Evolutionary conservation across 2,888 invertebrate genomes (phyloP).

Genomic region (Agonum fuliginosum): DNA sequence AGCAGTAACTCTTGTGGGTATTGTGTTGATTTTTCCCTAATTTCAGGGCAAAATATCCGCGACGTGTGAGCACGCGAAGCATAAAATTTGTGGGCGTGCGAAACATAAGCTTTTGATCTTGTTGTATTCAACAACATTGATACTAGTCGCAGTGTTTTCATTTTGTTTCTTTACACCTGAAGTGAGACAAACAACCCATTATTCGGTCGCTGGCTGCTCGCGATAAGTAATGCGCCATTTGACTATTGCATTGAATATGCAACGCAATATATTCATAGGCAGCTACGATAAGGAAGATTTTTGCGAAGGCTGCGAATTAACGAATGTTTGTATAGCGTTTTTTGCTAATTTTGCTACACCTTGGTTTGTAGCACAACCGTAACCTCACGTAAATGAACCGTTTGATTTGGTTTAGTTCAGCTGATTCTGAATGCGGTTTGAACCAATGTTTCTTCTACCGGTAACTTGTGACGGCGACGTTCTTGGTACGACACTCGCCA

Average conservation of each 20-base stretch:
- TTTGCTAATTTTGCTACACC: slow-evolving; percentile 11
- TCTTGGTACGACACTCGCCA: neutral
- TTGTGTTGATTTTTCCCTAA: neutral
- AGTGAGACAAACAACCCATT: slow-evolving; percentile 22
- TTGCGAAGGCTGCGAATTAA: neutral
- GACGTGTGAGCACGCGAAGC: slow-evolving; percentile 22
- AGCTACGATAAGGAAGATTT: neutral
- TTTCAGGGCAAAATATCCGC: slow-evolving; percentile 9
- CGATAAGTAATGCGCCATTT: slow-evolving; percentile 4
- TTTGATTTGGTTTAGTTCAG: slow-evolving; percentile 25
- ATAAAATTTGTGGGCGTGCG: slow-evolving; percentile 40
- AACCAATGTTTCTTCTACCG: slow-evolving; percentile 16
- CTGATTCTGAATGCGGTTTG: slow-evolving; percentile 19
- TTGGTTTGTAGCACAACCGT: neutral
- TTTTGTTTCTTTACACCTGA: slow-evolving; percentile 38
- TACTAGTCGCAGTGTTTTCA: slow-evolving; percentile 20
- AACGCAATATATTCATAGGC: neutral
- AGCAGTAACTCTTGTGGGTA: neutral
- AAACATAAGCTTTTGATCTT: slow-evolving; percentile 50
- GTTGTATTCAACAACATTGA: slow-evolving; percentile 39
- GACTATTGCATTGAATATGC: no score
- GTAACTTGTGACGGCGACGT: slow-evolving; percentile 13
- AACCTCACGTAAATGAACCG: slow-evolving; percentile 5
- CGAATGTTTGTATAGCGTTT: neutral
- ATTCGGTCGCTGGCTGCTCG: slow-evolving; percentile 3